Conservation (phyloP, 2,888 invertebrate genomes). For the Danaus chrysippus region DNA sequence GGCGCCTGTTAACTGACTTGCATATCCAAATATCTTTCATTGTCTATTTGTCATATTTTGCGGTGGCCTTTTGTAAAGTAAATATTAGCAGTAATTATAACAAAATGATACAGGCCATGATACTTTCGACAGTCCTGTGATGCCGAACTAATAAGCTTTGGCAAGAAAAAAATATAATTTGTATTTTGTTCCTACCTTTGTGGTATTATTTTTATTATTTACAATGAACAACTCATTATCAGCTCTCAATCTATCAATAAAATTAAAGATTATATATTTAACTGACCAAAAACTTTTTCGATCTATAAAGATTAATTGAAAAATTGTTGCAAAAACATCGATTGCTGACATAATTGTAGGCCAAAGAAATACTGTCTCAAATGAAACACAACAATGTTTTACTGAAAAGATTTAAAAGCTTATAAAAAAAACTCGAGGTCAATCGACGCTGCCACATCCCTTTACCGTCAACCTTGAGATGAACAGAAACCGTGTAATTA, state of each 20-base stretch:
- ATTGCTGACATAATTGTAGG: too few species aligned
- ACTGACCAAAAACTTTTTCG: too few species aligned
- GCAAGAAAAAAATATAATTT: neutral
- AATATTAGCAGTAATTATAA: slow-evolving; percentile 25
- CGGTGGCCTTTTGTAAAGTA: slow-evolving; percentile 25
- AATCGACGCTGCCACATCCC: slow-evolving; percentile 9
- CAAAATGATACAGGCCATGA: slow-evolving; percentile 18
- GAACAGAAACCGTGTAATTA: slow-evolving; percentile 9
- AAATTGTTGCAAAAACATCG: too few species aligned
- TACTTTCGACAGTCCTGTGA: slow-evolving; percentile 25
- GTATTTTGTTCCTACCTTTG: neutral
- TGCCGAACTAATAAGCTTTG: neutral
- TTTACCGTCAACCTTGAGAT: slow-evolving; percentile 8
- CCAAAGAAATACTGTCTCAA: too few species aligned
- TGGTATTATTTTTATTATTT: neutral
- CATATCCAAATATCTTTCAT: slow-evolving; percentile 31
- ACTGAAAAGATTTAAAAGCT: slow-evolving; percentile 5
- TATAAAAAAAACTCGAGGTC: neutral
- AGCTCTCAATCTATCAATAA: too few species aligned
- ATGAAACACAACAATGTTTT: too few species aligned
- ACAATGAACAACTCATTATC: neutral
- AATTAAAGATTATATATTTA: too few species aligned
- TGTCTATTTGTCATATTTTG: slow-evolving; percentile 26
- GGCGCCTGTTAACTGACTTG: slow-evolving; percentile 43
- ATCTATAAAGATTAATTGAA: too few species aligned